Evolutionary conservation across 2,797 vertebrate genomes (phyloP).

Genomic region (Xenentodon cancila): DNA sequence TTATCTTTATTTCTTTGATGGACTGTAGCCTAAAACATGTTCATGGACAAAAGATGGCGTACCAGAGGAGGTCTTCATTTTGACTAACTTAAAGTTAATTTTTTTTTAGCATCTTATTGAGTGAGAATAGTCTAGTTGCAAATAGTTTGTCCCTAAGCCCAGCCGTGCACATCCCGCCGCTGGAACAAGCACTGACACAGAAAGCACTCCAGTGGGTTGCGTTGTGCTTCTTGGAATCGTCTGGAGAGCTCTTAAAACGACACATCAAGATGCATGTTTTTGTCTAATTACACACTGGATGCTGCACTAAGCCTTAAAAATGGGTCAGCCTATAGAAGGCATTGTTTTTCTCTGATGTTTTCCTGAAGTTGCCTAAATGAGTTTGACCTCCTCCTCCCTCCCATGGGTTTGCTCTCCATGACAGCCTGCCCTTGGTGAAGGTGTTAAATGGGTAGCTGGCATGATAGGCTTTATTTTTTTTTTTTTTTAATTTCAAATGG

Average conservation of each 20-base stretch:
- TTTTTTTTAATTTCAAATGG: conserved; percentile 18
- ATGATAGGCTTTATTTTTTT: conserved; percentile 31
- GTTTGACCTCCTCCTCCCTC: conserved; percentile 60
- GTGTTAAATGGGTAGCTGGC: conserved; percentile 50
- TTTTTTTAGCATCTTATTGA: not conserved
- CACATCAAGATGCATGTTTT: not conserved
- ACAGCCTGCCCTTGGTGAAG: conserved; percentile 34
- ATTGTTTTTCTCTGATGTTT: conserved; percentile 52
- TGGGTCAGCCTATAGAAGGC: conserved; percentile 41
- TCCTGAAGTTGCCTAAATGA: conserved; percentile 53
- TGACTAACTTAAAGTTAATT: not conserved
- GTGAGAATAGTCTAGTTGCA: no score
- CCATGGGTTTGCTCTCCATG: conserved; percentile 46
- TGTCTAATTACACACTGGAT: conserved; percentile 1
- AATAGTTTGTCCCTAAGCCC: not conserved
- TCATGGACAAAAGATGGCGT: no score
- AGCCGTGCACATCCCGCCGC: not conserved
- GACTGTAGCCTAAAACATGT: no score
- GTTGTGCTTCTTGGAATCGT: not conserved
- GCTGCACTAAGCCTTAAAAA: conserved; percentile 23
- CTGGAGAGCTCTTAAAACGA: conserved; percentile 8
- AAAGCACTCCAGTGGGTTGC: not conserved
- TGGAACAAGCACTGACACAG: not conserved
- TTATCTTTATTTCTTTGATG: no score
- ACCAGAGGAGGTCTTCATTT: no score